phyloP scores from a whole-genome alignment of 2,113 vertebrate species.

The Epinephelus lanceolatus region DNA sequence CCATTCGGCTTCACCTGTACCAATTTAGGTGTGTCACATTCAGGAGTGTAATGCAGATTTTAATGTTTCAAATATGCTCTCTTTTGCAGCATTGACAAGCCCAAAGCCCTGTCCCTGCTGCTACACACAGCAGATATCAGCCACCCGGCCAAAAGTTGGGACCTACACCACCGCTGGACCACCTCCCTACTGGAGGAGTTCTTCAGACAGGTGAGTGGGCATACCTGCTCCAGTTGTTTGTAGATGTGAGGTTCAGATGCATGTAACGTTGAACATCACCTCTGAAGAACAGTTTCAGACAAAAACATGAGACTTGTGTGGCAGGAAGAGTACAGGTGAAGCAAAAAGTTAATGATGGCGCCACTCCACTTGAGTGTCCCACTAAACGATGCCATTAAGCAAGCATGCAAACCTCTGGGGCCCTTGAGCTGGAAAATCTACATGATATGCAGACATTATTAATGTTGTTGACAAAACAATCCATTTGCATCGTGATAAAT shows the following conservation, averaged over 20 bases:
- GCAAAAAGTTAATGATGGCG: neutral
- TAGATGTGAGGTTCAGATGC: neutral
- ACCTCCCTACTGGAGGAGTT: slow-evolving; percentile 97
- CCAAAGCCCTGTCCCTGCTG: slow-evolving; percentile 96
- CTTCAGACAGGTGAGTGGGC: slow-evolving; percentile 91
- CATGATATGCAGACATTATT: neutral
- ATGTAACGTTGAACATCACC: neutral
- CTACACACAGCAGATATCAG: slow-evolving; percentile 98
- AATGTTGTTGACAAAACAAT: neutral
- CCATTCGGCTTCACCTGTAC: neutral
- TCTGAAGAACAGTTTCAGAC: neutral
- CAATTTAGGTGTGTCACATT: neutral
- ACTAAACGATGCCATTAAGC: neutral
- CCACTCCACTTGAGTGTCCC: neutral
- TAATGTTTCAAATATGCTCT: slow-evolving; percentile 40
- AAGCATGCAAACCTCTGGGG: neutral
- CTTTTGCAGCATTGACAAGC: slow-evolving; percentile 93
- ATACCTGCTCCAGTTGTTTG: neutral
- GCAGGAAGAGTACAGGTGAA: neutral
- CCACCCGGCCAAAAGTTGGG: slow-evolving; percentile 96
- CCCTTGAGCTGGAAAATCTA: neutral
- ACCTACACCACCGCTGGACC: slow-evolving; percentile 97
- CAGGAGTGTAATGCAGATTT: neutral
- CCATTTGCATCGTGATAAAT: neutral
- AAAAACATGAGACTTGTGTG: neutral